Conservation (phyloP, 2,888 invertebrate species). For the Mamestra brassicae region DNA sequence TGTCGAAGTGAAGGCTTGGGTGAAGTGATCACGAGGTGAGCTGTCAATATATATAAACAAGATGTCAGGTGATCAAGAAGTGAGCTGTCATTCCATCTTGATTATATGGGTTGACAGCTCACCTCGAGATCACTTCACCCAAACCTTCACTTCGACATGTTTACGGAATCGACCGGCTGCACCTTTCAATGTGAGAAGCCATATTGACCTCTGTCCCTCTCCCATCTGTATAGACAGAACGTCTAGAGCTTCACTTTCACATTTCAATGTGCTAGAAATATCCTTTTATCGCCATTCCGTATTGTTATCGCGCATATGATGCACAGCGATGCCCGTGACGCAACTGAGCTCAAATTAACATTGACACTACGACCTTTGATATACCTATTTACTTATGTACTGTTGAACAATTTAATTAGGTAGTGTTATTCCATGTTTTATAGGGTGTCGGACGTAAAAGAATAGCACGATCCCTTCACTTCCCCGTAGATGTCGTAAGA, state of each 20-base stretch:
- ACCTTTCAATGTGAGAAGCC: neutral
- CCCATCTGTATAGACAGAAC: constrained; percentile 25
- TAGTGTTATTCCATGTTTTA: neutral
- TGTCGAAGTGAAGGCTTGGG: too few species aligned
- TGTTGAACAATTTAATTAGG: neutral
- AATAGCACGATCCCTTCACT: too few species aligned
- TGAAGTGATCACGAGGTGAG: too few species aligned
- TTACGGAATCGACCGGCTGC: too few species aligned
- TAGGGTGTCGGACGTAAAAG: too few species aligned
- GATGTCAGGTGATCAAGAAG: too few species aligned
- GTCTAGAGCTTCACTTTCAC: constrained; percentile 32
- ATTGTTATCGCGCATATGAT: constrained; percentile 41
- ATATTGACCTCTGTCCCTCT: constrained; percentile 5
- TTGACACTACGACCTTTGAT: constrained; percentile 68
- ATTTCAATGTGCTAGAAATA: constrained; percentile 24
- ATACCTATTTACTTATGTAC: neutral
- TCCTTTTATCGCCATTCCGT: constrained; percentile 39
- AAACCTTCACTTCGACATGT: too few species aligned
- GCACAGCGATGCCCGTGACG: constrained; percentile 38
- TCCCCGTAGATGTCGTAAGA: too few species aligned
- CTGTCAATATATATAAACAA: too few species aligned
- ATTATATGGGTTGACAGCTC: too few species aligned
- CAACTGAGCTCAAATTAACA: constrained; percentile 69
- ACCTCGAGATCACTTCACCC: too few species aligned
- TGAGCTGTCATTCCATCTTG: too few species aligned